Base-by-base conservation (phyloP, 2,113 vertebrate genomes). In the Condylura cristata region DNA sequence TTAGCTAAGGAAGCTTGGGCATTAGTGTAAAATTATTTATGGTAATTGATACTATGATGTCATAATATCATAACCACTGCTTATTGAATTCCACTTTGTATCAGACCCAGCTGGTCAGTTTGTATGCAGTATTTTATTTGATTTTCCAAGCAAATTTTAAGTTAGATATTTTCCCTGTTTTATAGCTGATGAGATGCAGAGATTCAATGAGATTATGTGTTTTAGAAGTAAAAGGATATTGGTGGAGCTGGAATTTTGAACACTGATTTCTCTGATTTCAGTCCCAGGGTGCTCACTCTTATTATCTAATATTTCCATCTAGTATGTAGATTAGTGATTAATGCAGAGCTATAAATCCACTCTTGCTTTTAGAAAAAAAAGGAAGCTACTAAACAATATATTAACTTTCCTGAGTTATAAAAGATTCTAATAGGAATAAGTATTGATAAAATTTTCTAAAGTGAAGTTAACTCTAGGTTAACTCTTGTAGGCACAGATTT, bases 381-480 rank as follows among this genome's bases (percentile, higher is more conserved):
- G 39, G 41, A 88, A 82, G 83, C 32, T 65, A 39, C 2, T 82
- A 9, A 82, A 8, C 13, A 51, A 34, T 66, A 53, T 9, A 53
- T 51, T 82, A 86, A 44, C 6, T 68, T 81, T 26, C 63, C n/a
- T 88, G 22, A 89, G 37, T 85, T 85, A 80, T 26, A 58, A 58
- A 51, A 74, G 11, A 91, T 70, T 51, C 60, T 68, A 44, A 8
- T 20, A 68, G 41, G 51, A 82, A 61, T 87, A 82, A 75, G 9
- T 17, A 24, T 53, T 82, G 48, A 82, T 81, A 51, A 37, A 75
- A 61, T 70, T 66, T 81, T 66, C 39, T 4, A 17, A 39, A 26
- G 30, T 87, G 86, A 95, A 76, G 18, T 76, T n/a, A n/a, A 70
- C 24, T 86, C 91, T 90, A 61, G 84, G 18, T 65, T 78, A 58